Percentiles rank a stretch among this genome's conserved stretches.
Conservation (phyloP, 2,797 vertebrate species). For the Onychomys leucogaster region DNA sequence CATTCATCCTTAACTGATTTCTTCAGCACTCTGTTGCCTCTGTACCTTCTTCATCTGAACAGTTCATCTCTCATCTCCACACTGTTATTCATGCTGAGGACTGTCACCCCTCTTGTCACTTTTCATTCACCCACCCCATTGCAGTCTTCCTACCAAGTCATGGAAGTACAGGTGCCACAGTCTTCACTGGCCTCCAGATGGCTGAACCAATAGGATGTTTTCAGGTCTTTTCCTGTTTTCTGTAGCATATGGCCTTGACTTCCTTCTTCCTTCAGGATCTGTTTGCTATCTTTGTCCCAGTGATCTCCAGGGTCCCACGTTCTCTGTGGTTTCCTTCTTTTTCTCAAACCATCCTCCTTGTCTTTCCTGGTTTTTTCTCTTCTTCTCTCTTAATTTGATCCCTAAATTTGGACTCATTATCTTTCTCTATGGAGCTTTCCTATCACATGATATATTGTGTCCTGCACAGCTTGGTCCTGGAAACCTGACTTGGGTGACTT, state of each 20-base stretch:
- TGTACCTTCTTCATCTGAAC: background rate
- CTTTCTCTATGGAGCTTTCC: background rate
- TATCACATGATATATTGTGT: background rate
- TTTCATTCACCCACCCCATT: background rate
- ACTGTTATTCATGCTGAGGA: background rate
- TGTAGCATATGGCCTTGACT: background rate
- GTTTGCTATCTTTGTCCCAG: background rate
- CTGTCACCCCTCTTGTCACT: background rate
- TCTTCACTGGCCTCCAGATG: background rate
- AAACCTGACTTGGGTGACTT: background rate
- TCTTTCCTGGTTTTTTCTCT: background rate
- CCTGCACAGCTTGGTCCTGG: background rate
- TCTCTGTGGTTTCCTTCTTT: background rate
- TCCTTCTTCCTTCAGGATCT: background rate
- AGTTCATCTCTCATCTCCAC: background rate
- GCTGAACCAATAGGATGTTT: background rate
- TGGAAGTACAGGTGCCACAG: background rate
- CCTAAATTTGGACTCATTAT: background rate
- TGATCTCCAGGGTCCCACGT: background rate
- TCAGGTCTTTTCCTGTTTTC: constrained; percentile 32
- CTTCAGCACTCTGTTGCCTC: background rate
- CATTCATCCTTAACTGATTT: too few species aligned
- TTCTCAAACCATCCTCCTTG: background rate
- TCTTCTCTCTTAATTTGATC: background rate
- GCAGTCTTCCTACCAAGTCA: background rate